phyloP scores from a whole-genome alignment of 1,140 invertebrate genomes.

The Stegodyphus mimosarum region DNA sequence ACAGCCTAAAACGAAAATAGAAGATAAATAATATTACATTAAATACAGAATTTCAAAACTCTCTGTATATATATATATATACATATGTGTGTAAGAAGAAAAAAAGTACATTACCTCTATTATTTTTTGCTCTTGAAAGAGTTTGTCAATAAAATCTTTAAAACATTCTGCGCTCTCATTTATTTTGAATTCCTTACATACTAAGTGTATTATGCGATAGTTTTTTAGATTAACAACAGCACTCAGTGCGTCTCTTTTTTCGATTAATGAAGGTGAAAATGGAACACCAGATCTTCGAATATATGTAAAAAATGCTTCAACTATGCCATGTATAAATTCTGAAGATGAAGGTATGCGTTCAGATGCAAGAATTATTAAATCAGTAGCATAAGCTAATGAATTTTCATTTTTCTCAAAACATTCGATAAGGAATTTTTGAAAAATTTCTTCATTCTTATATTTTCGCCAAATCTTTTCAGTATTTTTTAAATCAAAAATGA shows the following conservation, averaged over 20 bases:
- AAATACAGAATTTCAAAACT: not conserved
- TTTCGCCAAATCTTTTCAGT: slow-evolving; percentile 24
- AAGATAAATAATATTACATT: not conserved
- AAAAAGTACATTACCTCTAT: slow-evolving; percentile 2
- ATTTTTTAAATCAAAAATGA: not conserved
- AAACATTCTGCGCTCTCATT: not conserved
- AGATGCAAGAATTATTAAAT: slow-evolving; percentile 20
- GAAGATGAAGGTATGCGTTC: not conserved
- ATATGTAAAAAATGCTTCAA: not conserved
- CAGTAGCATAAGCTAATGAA: not conserved
- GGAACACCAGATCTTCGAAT: not conserved
- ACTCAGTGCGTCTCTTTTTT: slow-evolving; percentile 11
- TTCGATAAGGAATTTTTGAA: not conserved
- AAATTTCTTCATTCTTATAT: not conserved
- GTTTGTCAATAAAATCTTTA: slow-evolving; percentile 9
- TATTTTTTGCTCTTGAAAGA: slow-evolving; percentile 6
- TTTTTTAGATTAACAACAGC: slow-evolving; percentile 2
- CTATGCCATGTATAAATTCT: not conserved
- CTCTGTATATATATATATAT: not conserved
- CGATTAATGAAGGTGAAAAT: not conserved
- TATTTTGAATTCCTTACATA: slow-evolving; percentile 19
- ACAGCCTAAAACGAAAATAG: slow-evolving; percentile 40
- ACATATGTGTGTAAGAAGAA: not conserved
- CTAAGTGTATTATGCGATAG: slow-evolving; percentile 7
- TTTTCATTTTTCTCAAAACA: slow-evolving; percentile 17